These are phyloP conservation scores for Lamellibrachia luymesi DNA, from an alignment of 1,140 invertebrate genomes.

Conservation along the genomic window DNA sequence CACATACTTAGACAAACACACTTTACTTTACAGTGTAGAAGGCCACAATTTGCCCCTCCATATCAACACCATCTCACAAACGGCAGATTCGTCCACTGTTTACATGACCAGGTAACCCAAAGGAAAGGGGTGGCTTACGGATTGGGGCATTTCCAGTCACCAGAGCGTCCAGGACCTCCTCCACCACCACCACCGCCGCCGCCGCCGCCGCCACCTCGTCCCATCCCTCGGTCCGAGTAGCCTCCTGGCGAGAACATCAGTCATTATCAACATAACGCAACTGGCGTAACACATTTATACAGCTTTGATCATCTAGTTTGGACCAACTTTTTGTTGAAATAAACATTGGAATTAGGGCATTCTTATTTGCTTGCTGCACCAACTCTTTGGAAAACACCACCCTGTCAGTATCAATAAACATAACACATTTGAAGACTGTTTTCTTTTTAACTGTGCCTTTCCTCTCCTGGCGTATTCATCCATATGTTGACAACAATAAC, in stretches of 20 bases:
- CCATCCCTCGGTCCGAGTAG: slow-evolving; percentile 16
- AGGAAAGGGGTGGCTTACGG: slow-evolving; percentile 45
- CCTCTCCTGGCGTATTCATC: too few species aligned
- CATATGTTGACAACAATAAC: too few species aligned
- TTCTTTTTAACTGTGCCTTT: too few species aligned
- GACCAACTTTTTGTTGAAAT: too few species aligned
- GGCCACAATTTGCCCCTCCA: not conserved
- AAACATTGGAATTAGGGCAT: too few species aligned
- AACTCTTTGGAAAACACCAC: too few species aligned
- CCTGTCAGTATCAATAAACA: too few species aligned
- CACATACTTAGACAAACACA: too few species aligned
- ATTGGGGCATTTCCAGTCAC: slow-evolving; percentile 85
- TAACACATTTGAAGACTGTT: too few species aligned
- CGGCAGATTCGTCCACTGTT: not conserved
- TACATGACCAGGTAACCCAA: not conserved
- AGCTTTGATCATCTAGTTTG: too few species aligned
- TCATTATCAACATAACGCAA: not conserved
- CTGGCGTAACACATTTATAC: not conserved
- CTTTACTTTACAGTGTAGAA: too few species aligned
- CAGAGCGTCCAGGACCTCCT: slow-evolving; percentile 24
- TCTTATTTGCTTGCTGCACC: too few species aligned
- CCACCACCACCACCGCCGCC: slow-evolving; percentile 28
- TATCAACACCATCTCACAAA: not conserved
- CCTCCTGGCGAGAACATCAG: slow-evolving; percentile 20
- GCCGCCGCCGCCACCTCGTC: slow-evolving; percentile 20